Conservation (phyloP, 2,113 vertebrate genomes). For the Colossoma macropomum region DNA sequence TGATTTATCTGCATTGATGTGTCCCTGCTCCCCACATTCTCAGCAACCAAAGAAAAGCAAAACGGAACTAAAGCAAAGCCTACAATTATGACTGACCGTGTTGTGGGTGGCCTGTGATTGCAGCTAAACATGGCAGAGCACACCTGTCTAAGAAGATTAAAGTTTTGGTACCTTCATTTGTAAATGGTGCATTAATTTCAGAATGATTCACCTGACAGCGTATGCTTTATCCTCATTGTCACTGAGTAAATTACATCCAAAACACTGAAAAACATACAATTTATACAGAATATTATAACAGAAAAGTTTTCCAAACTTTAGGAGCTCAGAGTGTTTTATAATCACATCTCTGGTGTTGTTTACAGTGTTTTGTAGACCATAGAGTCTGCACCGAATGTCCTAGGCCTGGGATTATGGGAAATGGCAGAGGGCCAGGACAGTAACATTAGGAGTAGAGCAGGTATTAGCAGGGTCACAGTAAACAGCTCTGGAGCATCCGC, state of each 20-base stretch:
- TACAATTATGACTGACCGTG: neutral
- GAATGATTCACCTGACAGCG: neutral
- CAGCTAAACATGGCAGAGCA: neutral
- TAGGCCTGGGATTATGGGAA: conserved; percentile 32
- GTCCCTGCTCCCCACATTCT: neutral
- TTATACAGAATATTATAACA: neutral
- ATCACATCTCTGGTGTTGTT: neutral
- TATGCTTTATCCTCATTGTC: neutral
- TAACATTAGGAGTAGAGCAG: conserved; percentile 29
- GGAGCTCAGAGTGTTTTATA: neutral
- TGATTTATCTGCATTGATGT: neutral
- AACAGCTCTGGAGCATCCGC: conserved; percentile 31
- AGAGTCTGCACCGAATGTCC: neutral
- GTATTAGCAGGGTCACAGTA: conserved; percentile 51
- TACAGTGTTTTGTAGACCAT: conserved; percentile 14
- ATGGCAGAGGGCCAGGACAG: conserved; percentile 15
- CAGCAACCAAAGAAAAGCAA: neutral
- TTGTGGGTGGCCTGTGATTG: neutral
- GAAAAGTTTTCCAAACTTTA: neutral
- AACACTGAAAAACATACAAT: neutral
- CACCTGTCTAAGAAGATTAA: neutral
- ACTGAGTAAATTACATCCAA: neutral
- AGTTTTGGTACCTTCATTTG: neutral
- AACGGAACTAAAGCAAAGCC: neutral
- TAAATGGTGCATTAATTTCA: conserved; percentile 1